Percentiles rank a stretch among this genome's conserved stretches.
Conservation (phyloP, 2,113 vertebrate genomes). For the Sciurus niger region DNA sequence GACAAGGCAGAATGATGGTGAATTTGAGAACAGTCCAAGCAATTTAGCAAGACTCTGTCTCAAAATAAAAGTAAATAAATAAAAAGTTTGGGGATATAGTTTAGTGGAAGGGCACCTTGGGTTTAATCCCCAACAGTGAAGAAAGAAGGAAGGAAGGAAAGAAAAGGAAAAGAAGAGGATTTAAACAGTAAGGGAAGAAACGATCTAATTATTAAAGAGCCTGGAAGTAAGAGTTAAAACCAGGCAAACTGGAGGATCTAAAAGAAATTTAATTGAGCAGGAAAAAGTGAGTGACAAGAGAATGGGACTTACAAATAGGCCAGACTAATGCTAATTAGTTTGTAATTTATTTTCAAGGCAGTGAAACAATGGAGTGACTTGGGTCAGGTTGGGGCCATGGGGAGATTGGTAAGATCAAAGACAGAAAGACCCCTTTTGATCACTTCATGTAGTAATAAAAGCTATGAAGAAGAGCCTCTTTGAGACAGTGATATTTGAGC, state of each 20-base stretch:
- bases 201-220: too few species aligned
- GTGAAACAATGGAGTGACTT: slow-evolving; percentile 22
- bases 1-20: too few species aligned
- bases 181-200: slow-evolving; percentile 21
- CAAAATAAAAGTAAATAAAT: too few species aligned
- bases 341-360: slow-evolving; percentile 1
- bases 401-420: not conserved
- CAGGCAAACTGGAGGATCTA: not conserved
- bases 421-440: not conserved
- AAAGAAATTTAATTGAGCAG: not conserved
- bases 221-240: not conserved
- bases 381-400: not conserved
- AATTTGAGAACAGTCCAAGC: too few species aligned
- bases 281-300: not conserved
- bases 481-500: not conserved
- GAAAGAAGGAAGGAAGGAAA: not conserved
- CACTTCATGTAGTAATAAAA: not conserved
- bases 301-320: not conserved
- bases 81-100: too few species aligned
- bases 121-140: not conserved
- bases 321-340: not conserved
- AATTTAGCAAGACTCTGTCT: too few species aligned
- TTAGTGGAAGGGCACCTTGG: too few species aligned
- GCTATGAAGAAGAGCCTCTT: not conserved
- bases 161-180: not conserved